These are phyloP conservation scores for Monochamus saltuarius DNA, from an alignment of 1,140 invertebrate genomes.

Conservation along the genomic window DNA sequence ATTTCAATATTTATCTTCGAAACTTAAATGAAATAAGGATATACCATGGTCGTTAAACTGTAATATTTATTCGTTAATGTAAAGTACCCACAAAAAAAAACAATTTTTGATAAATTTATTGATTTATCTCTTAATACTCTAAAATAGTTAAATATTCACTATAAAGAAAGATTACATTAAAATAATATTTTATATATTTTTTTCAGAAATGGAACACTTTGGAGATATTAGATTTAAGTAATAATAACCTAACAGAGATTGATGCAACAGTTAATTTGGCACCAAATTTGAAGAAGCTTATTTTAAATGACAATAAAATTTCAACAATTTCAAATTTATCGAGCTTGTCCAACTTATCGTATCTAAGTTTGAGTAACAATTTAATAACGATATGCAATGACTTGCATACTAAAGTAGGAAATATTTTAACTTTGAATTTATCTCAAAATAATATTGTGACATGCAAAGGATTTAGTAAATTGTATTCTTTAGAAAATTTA, in stretches of 20 bases:
- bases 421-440: slow-evolving; percentile 84
- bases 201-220: slow-evolving; percentile 68
- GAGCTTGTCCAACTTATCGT: slow-evolving; percentile 71
- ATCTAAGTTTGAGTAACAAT: slow-evolving; percentile 80
- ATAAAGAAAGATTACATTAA: too few relatives aligned
- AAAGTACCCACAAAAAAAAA: too few relatives aligned
- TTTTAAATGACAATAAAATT: slow-evolving; percentile 77
- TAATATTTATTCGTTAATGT: too few relatives aligned
- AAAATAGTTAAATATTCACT: too few relatives aligned
- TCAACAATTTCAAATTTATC: slow-evolving; percentile 75
- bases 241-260: slow-evolving; percentile 76
- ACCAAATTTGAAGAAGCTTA: slow-evolving; percentile 71
- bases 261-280: slow-evolving; percentile 80
- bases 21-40: too few relatives aligned
- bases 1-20: too few relatives aligned
- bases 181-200: slow-evolving; percentile 1
- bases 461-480: slow-evolving; percentile 75
- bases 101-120: too few relatives aligned
- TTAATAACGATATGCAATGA: slow-evolving; percentile 67
- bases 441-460: slow-evolving; percentile 81
- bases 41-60: too few relatives aligned
- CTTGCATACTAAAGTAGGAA: slow-evolving; percentile 83
- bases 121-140: too few relatives aligned
- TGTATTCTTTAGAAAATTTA: slow-evolving; percentile 81
- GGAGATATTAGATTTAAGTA: slow-evolving; percentile 71